Percentiles rank a stretch among this genome's conserved stretches.
These are phyloP conservation scores for Anticlea derivata DNA, from an alignment of 2,888 invertebrate genomes.

Conservation along the genomic window DNA sequence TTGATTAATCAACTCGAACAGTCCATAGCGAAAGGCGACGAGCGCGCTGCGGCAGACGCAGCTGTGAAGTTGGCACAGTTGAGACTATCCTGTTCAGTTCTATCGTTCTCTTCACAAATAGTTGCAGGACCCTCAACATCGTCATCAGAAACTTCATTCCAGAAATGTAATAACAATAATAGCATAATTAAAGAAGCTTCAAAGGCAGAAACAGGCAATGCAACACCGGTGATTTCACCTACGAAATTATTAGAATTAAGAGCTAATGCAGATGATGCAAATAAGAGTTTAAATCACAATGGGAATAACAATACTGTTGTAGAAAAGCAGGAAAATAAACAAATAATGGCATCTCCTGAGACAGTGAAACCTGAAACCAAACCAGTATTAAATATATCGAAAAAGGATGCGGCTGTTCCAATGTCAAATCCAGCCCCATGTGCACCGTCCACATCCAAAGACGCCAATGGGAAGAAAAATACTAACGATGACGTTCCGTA, in stretches of 20 bases:
- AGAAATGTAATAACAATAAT: not conserved
- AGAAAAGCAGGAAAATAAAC: slow-evolving; percentile 7
- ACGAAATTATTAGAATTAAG: not conserved
- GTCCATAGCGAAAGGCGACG: slow-evolving; percentile 90
- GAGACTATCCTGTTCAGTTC: slow-evolving; percentile 88
- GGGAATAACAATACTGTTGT: not conserved
- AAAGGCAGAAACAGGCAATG: not conserved
- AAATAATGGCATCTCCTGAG: not conserved
- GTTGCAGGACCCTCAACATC: slow-evolving; percentile 49
- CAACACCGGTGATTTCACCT: not conserved
- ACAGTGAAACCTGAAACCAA: slow-evolving; percentile 12
- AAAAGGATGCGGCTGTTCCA: slow-evolving; percentile 18
- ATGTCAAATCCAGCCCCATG: slow-evolving; percentile 1
- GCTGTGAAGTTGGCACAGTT: slow-evolving; percentile 90
- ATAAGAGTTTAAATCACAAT: not conserved
- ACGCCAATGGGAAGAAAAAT: slow-evolving; percentile 25
- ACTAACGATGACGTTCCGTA: slow-evolving; percentile 49
- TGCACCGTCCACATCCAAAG: slow-evolving; percentile 39
- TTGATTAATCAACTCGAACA: slow-evolving; percentile 88
- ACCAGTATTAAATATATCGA: slow-evolving; percentile 8
- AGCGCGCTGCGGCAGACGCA: slow-evolving; percentile 89
- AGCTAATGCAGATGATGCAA: not conserved
- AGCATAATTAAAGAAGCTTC: slow-evolving; percentile 5
- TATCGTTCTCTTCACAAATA: slow-evolving; percentile 76
- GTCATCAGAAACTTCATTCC: slow-evolving; percentile 10